Percentiles rank a stretch among this genome's conserved stretches.
Evolutionary conservation across 1,140 invertebrate genomes (phyloP).

Genomic region (Pemphigus obesinymphae): DNA sequence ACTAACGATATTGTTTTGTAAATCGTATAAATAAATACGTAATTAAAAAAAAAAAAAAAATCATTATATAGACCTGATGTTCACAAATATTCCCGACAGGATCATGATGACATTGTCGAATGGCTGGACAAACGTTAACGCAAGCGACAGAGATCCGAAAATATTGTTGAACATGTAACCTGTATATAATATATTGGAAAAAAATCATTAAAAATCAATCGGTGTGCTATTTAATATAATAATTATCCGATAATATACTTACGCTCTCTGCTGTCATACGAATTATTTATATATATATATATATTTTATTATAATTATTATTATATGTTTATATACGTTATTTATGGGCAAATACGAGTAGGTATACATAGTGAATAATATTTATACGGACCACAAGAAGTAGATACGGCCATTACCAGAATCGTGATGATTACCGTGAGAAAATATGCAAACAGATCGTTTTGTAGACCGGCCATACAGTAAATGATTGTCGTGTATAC

Average conservation of each 20-base stretch:
- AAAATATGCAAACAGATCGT: constrained; percentile 62
- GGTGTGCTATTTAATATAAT: background rate
- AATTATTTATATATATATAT: background rate
- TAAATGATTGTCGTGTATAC: constrained; percentile 73
- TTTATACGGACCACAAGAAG: constrained; percentile 65
- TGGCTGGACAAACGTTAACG: constrained; percentile 78
- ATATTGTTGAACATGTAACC: constrained; percentile 79
- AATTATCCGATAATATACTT: background rate
- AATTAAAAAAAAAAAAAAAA: too few species aligned
- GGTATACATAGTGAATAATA: background rate
- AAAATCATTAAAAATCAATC: background rate
- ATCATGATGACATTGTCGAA: constrained; percentile 85
- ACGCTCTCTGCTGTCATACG: too few species aligned
- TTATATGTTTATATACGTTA: background rate
- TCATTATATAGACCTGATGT: constrained; percentile 62
- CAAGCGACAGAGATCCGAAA: constrained; percentile 71
- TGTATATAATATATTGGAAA: constrained; percentile 51
- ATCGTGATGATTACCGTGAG: constrained; percentile 64
- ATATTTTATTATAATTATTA: background rate
- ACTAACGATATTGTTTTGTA: too few species aligned
- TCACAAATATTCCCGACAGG: constrained; percentile 77
- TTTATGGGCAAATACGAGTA: background rate
- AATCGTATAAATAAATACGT: too few species aligned
- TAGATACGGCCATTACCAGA: constrained; percentile 75
- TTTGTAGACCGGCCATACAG: constrained; percentile 68